These are phyloP conservation scores for Magallana gigas DNA, from an alignment of 1,140 invertebrate species.

Conservation along the genomic window DNA sequence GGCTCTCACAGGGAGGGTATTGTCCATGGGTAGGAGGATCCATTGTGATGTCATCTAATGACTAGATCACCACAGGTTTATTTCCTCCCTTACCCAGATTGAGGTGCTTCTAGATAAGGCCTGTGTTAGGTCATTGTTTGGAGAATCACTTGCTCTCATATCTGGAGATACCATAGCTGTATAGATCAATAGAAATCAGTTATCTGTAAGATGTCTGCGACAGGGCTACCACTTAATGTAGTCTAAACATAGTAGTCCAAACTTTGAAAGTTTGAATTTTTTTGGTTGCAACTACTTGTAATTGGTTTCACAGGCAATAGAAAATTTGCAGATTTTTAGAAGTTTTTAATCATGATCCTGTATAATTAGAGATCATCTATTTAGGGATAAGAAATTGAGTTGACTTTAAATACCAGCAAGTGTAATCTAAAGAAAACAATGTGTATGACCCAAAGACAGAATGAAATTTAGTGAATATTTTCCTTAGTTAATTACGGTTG, in stretches of 20 bases:
- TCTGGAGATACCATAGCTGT: neutral
- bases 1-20: neutral
- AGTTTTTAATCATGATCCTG: no score
- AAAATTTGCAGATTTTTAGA: no score
- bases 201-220: no score
- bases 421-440: conserved; percentile 17
- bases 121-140: neutral
- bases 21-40: neutral
- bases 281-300: no score
- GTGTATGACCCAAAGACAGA: neutral
- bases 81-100: neutral
- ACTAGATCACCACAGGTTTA: neutral
- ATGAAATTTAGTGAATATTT: neutral
- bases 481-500: neutral
- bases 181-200: no score
- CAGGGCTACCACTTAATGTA: no score
- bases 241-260: no score
- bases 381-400: no score
- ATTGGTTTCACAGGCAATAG: no score
- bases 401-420: neutral
- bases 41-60: neutral
- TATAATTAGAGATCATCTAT: no score
- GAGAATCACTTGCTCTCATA: neutral
- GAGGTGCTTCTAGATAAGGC: neutral
- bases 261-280: no score